These are phyloP conservation scores for Loripinus fragilis DNA, from an alignment of 2,888 invertebrate genomes.

Conservation along the genomic window DNA sequence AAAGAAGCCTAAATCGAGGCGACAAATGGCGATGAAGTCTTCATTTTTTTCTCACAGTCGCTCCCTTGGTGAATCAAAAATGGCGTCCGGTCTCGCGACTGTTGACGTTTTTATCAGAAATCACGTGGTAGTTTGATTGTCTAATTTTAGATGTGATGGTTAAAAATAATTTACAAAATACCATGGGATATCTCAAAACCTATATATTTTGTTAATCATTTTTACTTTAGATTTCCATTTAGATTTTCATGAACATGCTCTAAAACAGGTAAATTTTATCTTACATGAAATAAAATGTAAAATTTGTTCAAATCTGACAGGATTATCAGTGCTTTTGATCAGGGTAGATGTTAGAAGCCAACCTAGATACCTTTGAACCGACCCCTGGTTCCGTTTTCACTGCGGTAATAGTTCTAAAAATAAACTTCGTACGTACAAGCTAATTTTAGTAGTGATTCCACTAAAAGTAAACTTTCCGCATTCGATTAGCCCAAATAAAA, in stretches of 20 bases:
- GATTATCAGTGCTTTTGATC: no score
- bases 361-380: no score
- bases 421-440: background rate
- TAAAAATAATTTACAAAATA: background rate
- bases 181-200: no score
- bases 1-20: slow-evolving; percentile 23
- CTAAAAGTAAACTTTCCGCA: background rate
- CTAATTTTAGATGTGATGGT: background rate
- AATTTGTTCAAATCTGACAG: no score
- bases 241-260: no score
- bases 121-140: background rate
- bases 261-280: no score
- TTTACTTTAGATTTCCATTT: no score
- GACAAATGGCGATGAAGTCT: slow-evolving; percentile 11
- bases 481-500: no score
- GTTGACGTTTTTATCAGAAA: slow-evolving; percentile 1
- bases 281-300: no score
- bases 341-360: no score
- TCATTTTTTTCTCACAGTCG: slow-evolving; percentile 10
- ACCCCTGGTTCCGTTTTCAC: no score
- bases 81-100: slow-evolving; percentile 39
- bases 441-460: slow-evolving; percentile 3
- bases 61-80: slow-evolving; percentile 36
- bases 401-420: background rate
- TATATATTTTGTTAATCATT: no score